Evolutionary conservation across 2,888 invertebrate genomes (phyloP), one percentile per base, ranked within the genome.

Genomic region (Pyrochroa serraticornis): DNA sequence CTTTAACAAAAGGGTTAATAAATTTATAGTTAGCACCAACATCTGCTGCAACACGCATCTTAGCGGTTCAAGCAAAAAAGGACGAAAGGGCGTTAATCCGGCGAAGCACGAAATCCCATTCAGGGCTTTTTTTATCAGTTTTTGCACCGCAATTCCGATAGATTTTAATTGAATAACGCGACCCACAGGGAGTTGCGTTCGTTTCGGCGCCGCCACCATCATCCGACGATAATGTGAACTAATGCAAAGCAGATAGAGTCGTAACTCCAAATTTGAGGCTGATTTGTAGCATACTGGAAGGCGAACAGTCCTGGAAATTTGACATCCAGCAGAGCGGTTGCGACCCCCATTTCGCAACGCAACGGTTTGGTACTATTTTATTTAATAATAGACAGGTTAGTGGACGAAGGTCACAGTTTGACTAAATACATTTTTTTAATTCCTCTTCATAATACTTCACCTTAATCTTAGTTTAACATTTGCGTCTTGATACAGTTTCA

Each of bases 91-190:
- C 38, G 38, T 7, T 8, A 38, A 12, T 38, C 13, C 13, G 38
- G 38, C 10, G 10, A 7, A 6, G 10, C 10, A 5, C 10, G 38
- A 9, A 10, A 10, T 38, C 9, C 10, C 10, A 10, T 38, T 22
- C 22, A 13, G 10, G 38, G 10, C 36, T 38, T 6, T 38, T 10
- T 44, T 44, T 42, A 42, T 32, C 31, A 42, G 42, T 30, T 9
- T 10, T 33, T 7, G 34, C 33, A 13, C 9, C 38, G 10, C 7
- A 10, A 49, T 39, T 41, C 33, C 41, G 49, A 49, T 49, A 12
- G 39, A 12, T 34, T 10, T 49, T 41, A 49, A 49, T 49, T 49
- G 49, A 41, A 49, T 49, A 49, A 49, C n/a, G 41, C 22, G 22
- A 22, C 22, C 5, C 22, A 2, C 22, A 22, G 22, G 22, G 22